Conservation (phyloP, 2,797 vertebrate species). For the Falco rusticolus region DNA sequence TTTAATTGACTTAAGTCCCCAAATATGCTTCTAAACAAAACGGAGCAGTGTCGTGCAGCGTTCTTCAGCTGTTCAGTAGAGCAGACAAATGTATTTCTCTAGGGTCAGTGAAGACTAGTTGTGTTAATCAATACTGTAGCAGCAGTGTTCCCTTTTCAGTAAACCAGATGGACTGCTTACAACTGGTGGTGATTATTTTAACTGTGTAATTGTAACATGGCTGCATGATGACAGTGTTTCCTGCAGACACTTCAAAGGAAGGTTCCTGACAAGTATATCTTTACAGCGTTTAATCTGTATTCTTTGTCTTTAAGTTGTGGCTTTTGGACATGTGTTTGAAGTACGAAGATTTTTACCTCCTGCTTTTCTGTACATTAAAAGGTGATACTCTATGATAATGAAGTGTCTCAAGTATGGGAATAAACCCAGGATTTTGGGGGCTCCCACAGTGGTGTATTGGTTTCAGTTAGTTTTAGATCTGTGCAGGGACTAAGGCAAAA, state of each 20-base stretch:
- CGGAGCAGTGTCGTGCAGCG: neutral
- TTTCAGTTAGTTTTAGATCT: neutral
- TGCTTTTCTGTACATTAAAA: neutral
- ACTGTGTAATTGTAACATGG: slow-evolving; percentile 69
- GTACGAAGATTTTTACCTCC: neutral
- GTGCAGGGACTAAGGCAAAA: neutral
- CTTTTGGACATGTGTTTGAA: slow-evolving; percentile 58
- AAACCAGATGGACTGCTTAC: slow-evolving; percentile 57
- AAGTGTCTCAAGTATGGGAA: neutral
- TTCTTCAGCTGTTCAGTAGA: neutral
- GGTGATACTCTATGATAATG: neutral
- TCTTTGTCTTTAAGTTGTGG: slow-evolving; percentile 58
- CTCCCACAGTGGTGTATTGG: neutral
- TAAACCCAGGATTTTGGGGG: neutral
- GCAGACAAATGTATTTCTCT: slow-evolving; percentile 47
- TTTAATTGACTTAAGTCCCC: neutral
- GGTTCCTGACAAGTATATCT: slow-evolving; percentile 28
- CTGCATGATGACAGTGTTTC: slow-evolving; percentile 63
- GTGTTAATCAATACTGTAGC: slow-evolving; percentile 36
- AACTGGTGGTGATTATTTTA: slow-evolving; percentile 57
- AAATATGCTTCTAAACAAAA: neutral
- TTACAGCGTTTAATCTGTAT: slow-evolving; percentile 28
- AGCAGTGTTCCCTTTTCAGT: slow-evolving; percentile 41
- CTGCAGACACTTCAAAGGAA: slow-evolving; percentile 59
- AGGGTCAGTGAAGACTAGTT: slow-evolving; percentile 26